Percentiles rank a stretch among this genome's conserved stretches.
Evolutionary conservation across 2,113 vertebrate genomes (phyloP).

Genomic region (Brachyhypopomus gauderio): DNA sequence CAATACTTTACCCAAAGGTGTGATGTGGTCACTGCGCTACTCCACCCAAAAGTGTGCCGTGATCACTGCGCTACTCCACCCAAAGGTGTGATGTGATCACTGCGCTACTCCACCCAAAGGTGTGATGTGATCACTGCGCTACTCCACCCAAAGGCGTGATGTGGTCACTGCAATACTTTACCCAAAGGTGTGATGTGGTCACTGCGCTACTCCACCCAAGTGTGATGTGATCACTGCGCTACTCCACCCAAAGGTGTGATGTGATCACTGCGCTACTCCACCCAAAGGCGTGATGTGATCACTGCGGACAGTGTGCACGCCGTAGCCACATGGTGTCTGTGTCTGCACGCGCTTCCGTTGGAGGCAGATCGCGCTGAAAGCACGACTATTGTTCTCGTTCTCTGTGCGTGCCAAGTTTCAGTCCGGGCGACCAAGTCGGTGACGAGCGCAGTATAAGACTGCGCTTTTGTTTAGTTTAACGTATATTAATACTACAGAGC

Average conservation of each 20-base stretch:
- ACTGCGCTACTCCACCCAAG: constrained; percentile 1
- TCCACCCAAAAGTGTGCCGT: background rate
- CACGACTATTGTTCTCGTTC: background rate
- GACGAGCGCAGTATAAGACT: too few relatives aligned
- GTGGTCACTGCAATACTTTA: background rate
- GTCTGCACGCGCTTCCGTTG: constrained; percentile 9
- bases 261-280: background rate
- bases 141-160: background rate
- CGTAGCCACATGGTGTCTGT: constrained; percentile 61
- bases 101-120: background rate
- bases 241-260: too few relatives aligned
- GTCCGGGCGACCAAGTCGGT: too few relatives aligned
- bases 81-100: background rate
- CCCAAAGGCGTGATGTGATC: background rate
- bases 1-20: background rate
- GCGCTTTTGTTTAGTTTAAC: too few relatives aligned
- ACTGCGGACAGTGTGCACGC: background rate
- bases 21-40: background rate
- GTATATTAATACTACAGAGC: too few relatives aligned
- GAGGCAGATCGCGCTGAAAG: background rate
- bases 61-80: background rate
- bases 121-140: background rate
- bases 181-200: background rate
- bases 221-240: background rate
- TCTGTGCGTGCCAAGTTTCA: too few relatives aligned